Conservation (phyloP, 2,113 vertebrate species). For the Rallus limicola region DNA sequence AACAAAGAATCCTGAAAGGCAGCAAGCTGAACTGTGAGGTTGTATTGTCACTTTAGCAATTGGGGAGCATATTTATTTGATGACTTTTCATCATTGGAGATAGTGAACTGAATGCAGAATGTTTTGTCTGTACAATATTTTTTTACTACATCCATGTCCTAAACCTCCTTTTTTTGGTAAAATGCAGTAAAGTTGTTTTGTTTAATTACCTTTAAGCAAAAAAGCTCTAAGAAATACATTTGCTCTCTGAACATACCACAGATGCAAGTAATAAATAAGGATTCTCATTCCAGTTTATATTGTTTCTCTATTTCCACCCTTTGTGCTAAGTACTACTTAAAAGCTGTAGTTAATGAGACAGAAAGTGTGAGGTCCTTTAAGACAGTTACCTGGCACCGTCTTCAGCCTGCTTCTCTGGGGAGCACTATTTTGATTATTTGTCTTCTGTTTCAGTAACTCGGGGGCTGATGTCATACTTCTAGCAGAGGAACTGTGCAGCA, state of each 20-base stretch:
- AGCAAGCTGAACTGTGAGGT: background rate
- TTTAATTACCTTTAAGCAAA: background rate
- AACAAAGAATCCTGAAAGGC: background rate
- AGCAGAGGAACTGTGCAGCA: background rate
- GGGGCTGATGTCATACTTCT: background rate
- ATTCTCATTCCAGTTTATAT: background rate
- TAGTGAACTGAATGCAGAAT: background rate
- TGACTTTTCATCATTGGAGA: background rate
- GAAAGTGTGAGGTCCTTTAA: background rate
- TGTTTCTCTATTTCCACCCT: background rate
- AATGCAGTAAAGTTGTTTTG: background rate
- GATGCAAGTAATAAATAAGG: background rate
- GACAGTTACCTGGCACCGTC: background rate
- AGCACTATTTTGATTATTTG: constrained; percentile 2
- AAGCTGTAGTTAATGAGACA: background rate
- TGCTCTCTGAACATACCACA: background rate
- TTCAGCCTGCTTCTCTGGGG: background rate
- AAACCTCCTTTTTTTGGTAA: background rate
- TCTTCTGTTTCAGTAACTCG: constrained; percentile 17
- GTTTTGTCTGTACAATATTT: background rate
- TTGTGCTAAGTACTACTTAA: background rate
- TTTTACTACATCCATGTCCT: background rate
- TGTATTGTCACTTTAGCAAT: background rate
- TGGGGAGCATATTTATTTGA: background rate
- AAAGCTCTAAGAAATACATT: background rate